Base-by-base conservation (phyloP, 1,140 invertebrate species). In the Drosophila ogumai region DNA sequence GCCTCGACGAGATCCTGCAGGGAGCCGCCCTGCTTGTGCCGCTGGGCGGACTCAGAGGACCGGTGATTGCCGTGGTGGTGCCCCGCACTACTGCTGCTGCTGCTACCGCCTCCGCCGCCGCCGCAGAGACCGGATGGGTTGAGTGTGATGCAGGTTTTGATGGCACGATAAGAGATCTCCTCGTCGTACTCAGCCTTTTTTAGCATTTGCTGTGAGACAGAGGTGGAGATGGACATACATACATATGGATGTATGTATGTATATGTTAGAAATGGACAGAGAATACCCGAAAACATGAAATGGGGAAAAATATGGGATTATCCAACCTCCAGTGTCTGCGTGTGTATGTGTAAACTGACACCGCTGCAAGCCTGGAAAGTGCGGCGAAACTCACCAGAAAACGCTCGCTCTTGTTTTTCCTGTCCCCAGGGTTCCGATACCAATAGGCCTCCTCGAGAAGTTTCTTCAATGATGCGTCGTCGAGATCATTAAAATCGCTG, bases 341-440 rank as follows among this genome's bases (percentile, higher is more conserved):
- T 49, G 47, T 36, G 17, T 9, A 13, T 22, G 32, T 22, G 32
- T 15, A 4, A 15, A 36, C 50, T 9, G 5, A 54, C 50, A 54
- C 32, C 32, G 8, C 17, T 9, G n/a, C 54, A 55, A 41, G 19
- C 8, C 13, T 32, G 9, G 22, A 31, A 17, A 12, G 28, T 28
- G 25, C 1, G n/a, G 5, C 0, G 12, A 15, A 32, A 91, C 91
- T 93, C 93, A 96, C 95, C 93, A 95, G 94, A 91, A 96, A 96
- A 49, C 95, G 94, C 92, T 94, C 93, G 76, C 95, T 96, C 92
- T 96, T 96, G 88, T 95, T 95, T 92, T 95, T 95, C 75, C 94
- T 93, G 91, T 96, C 95, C 93, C 95, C 95, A 46, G 95, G 95
- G 82, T 94, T 94, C 81, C 95, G 96, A 88, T 96, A 96, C 67